phyloP scores from a whole-genome alignment of 2,888 invertebrate genomes.

The Caenorhabditis virilis region DNA sequence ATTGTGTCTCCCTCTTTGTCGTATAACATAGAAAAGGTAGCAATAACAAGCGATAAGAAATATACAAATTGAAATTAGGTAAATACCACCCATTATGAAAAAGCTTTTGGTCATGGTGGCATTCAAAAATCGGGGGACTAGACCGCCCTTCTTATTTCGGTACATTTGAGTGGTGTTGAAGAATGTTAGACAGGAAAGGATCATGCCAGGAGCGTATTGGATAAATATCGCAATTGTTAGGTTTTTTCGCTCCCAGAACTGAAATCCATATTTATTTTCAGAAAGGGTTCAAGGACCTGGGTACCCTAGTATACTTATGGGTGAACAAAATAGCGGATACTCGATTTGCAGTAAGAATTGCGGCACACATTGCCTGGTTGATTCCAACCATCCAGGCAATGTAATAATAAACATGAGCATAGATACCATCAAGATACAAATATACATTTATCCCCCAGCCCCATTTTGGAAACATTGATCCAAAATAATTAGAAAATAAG shows the following conservation, averaged over 20 bases:
- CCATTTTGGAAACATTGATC: slow-evolving; percentile 31
- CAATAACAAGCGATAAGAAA: slow-evolving; percentile 16
- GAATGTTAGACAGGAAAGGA: no score
- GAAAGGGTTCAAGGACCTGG: no score
- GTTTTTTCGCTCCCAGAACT: no score
- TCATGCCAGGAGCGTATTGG: no score
- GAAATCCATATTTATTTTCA: no score
- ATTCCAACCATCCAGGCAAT: slow-evolving; percentile 31
- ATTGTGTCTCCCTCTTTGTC: slow-evolving; percentile 2
- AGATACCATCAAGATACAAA: slow-evolving; percentile 9
- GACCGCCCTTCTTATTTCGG: slow-evolving; percentile 15
- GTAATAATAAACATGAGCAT: slow-evolving; percentile 22
- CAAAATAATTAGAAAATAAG: slow-evolving; percentile 26
- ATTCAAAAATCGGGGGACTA: no score
- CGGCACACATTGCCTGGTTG: slow-evolving; percentile 30
- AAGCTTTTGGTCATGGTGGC: slow-evolving; percentile 25
- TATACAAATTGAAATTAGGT: slow-evolving; percentile 10
- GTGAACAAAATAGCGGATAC: slow-evolving; percentile 28
- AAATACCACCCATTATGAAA: slow-evolving; percentile 26
- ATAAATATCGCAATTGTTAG: no score
- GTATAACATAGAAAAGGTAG: slow-evolving; percentile 22
- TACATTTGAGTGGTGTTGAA: no score
- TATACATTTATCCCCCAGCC: slow-evolving; percentile 15
- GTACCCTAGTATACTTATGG: no score
- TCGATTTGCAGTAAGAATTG: slow-evolving; percentile 24